Percentiles rank a stretch among this genome's conserved stretches.
phyloP scores from a whole-genome alignment of 2,113 vertebrate species.

The Hypanus sabinus region DNA sequence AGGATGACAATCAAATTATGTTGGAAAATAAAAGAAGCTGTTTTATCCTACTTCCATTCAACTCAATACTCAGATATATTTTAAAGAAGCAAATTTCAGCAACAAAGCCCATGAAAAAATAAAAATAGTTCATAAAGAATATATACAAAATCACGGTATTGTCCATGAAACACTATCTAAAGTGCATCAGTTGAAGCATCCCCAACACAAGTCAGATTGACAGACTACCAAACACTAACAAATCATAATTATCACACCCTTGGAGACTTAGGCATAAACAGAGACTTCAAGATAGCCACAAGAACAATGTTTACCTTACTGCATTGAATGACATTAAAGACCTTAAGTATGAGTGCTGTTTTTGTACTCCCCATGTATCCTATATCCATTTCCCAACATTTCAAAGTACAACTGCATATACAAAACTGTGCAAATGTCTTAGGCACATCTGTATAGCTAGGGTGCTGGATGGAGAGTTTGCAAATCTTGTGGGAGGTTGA shows the following conservation, averaged over 20 bases:
- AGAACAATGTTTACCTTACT: not conserved
- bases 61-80: no score
- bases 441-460: no score
- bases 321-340: not conserved
- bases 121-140: no score
- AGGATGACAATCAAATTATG: not conserved
- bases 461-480: no score
- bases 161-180: not conserved
- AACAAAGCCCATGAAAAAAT: not conserved
- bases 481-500: no score
- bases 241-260: conserved; percentile 19
- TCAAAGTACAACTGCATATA: not conserved
- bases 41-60: not conserved
- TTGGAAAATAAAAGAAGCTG: not conserved
- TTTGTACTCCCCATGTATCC: not conserved
- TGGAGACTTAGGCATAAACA: not conserved
- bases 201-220: not conserved
- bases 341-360: not conserved
- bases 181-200: not conserved
- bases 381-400: not conserved
- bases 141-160: no score
- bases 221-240: not conserved
- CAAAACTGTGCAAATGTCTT: no score
- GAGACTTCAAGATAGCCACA: not conserved
- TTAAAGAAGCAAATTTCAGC: not conserved